These are phyloP conservation scores for Trichopria drosophilae DNA, from an alignment of 2,888 invertebrate genomes.

Conservation along the genomic window DNA sequence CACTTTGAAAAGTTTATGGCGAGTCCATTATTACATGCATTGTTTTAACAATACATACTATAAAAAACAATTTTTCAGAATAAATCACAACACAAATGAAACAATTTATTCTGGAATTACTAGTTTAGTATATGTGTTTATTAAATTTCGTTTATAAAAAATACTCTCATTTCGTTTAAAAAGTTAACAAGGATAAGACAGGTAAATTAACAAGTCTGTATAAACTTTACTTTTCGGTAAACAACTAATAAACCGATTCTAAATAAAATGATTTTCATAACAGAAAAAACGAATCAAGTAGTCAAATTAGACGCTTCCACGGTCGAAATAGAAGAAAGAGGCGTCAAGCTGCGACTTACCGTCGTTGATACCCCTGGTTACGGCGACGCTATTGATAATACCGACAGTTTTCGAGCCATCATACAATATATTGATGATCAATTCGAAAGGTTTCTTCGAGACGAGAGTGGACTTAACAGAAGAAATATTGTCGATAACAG, in stretches of 20 bases:
- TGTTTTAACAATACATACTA: too few species aligned
- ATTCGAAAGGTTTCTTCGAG: conserved; percentile 87
- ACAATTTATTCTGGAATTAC: too few species aligned
- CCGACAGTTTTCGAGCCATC: conserved; percentile 91
- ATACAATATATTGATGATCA: conserved; percentile 97
- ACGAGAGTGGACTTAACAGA: conserved; percentile 93
- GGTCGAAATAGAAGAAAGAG: conserved; percentile 94
- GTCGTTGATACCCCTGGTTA: conserved; percentile 96
- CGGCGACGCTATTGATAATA: conserved; percentile 93
- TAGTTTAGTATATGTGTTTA: too few species aligned
- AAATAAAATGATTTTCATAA: too few species aligned
- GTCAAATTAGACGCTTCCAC: conserved; percentile 93
- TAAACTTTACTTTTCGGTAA: neutral
- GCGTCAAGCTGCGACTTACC: conserved; percentile 88
- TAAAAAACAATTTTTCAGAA: too few species aligned
- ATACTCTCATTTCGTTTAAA: too few species aligned
- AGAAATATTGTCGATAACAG: conserved; percentile 96
- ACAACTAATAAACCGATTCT: conserved; percentile 21
- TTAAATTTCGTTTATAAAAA: too few species aligned
- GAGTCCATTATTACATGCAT: too few species aligned
- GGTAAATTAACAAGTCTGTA: too few species aligned
- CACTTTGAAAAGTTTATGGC: too few species aligned
- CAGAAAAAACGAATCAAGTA: conserved; percentile 89
- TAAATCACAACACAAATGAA: too few species aligned
- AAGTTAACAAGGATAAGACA: too few species aligned